Conservation (phyloP, 2,888 invertebrate genomes). For the Taphrorychus bicolor region DNA sequence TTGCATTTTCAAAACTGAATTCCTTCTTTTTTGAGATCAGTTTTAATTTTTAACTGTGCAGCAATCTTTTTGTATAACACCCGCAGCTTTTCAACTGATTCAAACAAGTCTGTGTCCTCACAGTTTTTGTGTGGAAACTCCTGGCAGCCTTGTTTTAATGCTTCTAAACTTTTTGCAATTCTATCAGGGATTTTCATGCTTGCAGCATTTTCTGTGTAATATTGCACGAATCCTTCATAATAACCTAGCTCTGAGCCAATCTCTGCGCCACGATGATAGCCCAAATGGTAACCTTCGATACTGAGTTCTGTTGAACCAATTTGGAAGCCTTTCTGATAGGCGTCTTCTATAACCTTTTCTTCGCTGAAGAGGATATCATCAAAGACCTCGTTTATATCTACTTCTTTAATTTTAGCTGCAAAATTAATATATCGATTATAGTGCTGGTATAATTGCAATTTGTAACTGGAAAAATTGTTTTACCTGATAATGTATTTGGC, state of each 20-base stretch:
- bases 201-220: constrained; percentile 50
- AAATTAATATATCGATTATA: not conserved
- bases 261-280: constrained; percentile 79
- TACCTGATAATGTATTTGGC: constrained; percentile 27
- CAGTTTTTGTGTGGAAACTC: constrained; percentile 72
- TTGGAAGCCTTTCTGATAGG: constrained; percentile 73
- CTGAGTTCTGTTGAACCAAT: constrained; percentile 70
- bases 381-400: constrained; percentile 78
- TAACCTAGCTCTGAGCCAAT: constrained; percentile 80
- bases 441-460: not conserved
- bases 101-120: constrained; percentile 70
- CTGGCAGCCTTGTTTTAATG: constrained; percentile 67
- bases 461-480: not conserved
- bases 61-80: constrained; percentile 74
- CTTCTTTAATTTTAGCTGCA: constrained; percentile 50
- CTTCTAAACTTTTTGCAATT: constrained; percentile 62
- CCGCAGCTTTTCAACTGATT: constrained; percentile 68
- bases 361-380: constrained; percentile 75
- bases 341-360: constrained; percentile 67
- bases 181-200: constrained; percentile 61
- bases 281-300: constrained; percentile 74
- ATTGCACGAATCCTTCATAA: constrained; percentile 69
- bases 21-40: constrained; percentile 62
- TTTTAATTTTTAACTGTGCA: constrained; percentile 70
- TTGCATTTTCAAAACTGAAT: not conserved